Evolutionary conservation across 2,113 vertebrate genomes (phyloP).

Genomic region (Psilopogon haemacephalus): DNA sequence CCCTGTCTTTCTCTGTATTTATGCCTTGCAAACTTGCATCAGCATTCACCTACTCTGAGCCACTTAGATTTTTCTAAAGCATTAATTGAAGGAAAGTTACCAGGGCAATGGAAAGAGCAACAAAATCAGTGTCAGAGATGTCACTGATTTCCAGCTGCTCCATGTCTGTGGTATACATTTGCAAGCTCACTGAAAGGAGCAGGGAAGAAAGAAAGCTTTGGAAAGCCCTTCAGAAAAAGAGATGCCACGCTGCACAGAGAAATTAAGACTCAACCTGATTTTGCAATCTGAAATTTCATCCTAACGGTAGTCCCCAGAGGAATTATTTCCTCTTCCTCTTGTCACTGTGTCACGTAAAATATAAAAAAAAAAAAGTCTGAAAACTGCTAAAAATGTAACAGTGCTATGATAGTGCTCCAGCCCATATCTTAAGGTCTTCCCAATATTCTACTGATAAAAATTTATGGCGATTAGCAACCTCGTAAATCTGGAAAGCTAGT

Average conservation of each 20-base stretch:
- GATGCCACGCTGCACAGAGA: background rate
- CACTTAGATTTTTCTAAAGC: background rate
- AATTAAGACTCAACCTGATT: background rate
- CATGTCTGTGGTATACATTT: background rate
- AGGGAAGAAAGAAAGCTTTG: background rate
- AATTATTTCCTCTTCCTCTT: background rate
- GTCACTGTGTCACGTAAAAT: background rate
- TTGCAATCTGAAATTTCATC: background rate
- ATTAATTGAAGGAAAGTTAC: background rate
- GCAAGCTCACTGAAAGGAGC: background rate
- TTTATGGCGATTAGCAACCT: background rate
- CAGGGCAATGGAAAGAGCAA: background rate
- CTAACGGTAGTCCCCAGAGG: background rate
- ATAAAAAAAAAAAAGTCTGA: rapidly evolving
- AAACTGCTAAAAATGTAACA: background rate
- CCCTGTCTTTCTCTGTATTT: background rate
- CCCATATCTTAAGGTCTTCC: background rate
- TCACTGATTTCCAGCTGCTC: background rate
- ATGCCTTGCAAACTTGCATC: background rate
- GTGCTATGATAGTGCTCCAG: background rate
- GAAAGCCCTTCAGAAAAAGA: background rate
- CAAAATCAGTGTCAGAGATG: background rate
- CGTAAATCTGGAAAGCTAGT: background rate
- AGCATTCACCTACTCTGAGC: background rate
- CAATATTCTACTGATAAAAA: background rate